Conservation (phyloP, 2,797 vertebrate species). For the Tragelaphus oryx region DNA sequence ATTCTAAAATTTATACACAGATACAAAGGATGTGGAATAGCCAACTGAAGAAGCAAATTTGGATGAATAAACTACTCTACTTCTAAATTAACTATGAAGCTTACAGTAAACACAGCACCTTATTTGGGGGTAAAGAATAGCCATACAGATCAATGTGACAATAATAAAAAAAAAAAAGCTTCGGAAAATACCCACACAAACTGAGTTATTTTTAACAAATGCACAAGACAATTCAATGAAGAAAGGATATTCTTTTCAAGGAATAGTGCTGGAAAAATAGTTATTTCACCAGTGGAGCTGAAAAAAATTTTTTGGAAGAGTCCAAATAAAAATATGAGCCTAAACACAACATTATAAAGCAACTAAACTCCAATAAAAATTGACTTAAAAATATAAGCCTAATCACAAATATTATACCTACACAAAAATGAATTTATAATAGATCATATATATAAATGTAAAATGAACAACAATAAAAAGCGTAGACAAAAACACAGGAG, state of each 20-base stretch:
- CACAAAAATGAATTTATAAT: background rate
- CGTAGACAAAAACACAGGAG: background rate
- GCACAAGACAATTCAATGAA: background rate
- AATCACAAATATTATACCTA: background rate
- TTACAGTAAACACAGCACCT: background rate
- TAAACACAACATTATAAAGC: background rate
- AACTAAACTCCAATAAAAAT: background rate
- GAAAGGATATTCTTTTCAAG: slow-evolving; percentile 14
- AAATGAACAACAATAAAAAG: background rate
- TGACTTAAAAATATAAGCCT: background rate
- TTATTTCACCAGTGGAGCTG: background rate
- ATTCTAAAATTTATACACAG: background rate
- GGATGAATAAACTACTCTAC: background rate
- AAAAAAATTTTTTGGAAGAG: background rate
- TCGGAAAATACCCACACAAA: background rate
- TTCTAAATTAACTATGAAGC: background rate
- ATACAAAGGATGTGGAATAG: background rate
- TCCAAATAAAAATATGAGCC: background rate
- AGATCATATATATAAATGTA: background rate
- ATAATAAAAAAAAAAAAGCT: background rate
- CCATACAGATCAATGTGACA: background rate
- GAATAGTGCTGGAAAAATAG: background rate
- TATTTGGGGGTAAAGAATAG: background rate
- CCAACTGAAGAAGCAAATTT: background rate
- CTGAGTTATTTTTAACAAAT: slow-evolving; percentile 4